Base-by-base conservation (phyloP, 2,797 vertebrate species). In the Neosilurus hyrtlii region DNA sequence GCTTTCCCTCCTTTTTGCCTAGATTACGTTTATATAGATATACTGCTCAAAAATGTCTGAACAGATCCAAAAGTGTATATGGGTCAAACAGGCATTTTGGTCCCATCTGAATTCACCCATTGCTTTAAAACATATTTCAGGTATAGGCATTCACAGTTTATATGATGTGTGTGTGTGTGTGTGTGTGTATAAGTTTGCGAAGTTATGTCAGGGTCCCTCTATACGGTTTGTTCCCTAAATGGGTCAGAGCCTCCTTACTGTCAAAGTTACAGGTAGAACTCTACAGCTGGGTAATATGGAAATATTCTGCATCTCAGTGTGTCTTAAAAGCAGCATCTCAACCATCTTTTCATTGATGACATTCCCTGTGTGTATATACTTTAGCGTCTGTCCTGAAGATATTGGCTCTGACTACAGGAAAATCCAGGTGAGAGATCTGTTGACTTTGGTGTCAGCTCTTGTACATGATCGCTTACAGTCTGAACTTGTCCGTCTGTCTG, bases 361-460 rank as follows among this genome's bases (percentile, higher is more conserved):
- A 71, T 35, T 18, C 66, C 83, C 59, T 65, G 72, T 74, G 73
- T 66, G 4, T 71, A 72, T 16, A 77, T 71, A 37, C 51, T 68
- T 20, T 77, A 83, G 86, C 84, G 74, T 86, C 86, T 88, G 1
- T 82, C 86, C 83, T 84, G 82, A 54, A 85, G 84, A 84, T 37
- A 86, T 83, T 87, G 86, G 84, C 83, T 83, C 8, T 16, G 85
- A 63, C 65, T 82, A 16, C 68, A 75, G 67, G 57, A 80, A 78
- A 79, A 49, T 67, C 30, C 70, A 70, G 59, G 57, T 66, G 62
- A 68, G n/a, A 81, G 72, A 74, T 22, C 0, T 82, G 63, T 75
- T 82, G 43, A 63, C 77, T 82, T 82, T 84, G 70, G 84, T 84
- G 66, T 26, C 63, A 63, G 16, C 52, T 77, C 11, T 68, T n/a